Evolutionary conservation across 2,888 invertebrate genomes (phyloP), one percentile per base, ranked within the genome.

Genomic region (Thera britannica): DNA sequence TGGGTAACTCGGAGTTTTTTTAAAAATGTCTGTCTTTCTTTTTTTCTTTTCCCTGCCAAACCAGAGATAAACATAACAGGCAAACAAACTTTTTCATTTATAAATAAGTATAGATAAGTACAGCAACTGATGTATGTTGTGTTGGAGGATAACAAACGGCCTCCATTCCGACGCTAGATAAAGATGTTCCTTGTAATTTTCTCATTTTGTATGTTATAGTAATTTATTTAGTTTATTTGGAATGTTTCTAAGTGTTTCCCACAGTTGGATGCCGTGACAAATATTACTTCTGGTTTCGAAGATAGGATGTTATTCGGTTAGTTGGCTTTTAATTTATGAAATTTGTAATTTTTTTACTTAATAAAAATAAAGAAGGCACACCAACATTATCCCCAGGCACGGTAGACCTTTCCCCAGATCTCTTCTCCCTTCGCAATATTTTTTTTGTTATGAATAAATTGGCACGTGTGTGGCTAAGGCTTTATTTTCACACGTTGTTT

Each of bases 161-260:
- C 65, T 46, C 67, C 62, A 63, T 67, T 65, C 51, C 67, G 61
- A 51, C 58, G 62, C 35, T 52, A 63, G 74, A 74, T 74, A 73
- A 68, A 72, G 68, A 62, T 72, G 71, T 72, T 61, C 38, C 56
- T 2, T 54, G 57, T 62, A 46, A 52, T 65, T 62, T 12, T 58
- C 36, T 60, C 23, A 64, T 55, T 58, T 49, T 58, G 55, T 65
- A 59, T 65, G 62, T 63, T 49, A 3, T 2, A 34, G 38, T 66
- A 60, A 46, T 69, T 36, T 69, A 64, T 62, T 55, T 58, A 34
- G 56, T 68, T 62, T 62, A 62, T 55, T 65, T 23, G 49, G 60
- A 41, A 62, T 65, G 61, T 58, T 52, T 49, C 12, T 11, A n/a
- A 41, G 49, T 54, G 58, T 51, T 68, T 72, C 70, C 68, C 68